Evolutionary conservation across 2,113 vertebrate genomes (phyloP).

Genomic region (Tichodroma muraria): DNA sequence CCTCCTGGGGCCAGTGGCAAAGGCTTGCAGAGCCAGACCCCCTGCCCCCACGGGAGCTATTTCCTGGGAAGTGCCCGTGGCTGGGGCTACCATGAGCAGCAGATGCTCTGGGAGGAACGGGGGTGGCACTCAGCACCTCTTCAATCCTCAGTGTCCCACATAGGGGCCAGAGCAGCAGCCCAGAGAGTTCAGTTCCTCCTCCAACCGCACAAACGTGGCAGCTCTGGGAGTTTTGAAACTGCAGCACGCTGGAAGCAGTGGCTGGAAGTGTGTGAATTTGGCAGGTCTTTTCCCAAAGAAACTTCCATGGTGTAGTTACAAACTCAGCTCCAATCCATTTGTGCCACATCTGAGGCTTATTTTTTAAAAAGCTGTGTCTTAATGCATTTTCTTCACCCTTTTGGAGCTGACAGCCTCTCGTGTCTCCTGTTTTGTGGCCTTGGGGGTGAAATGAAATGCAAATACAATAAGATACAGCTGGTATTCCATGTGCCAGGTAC

Average conservation of each 20-base stretch:
- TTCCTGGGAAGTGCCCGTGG: no score
- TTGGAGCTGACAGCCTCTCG: background rate
- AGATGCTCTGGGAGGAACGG: accelerated
- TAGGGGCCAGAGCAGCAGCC: background rate
- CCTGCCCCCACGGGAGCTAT: no score
- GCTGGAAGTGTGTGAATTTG: background rate
- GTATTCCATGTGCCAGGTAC: background rate
- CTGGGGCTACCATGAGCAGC: background rate
- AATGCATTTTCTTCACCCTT: background rate
- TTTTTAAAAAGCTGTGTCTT: background rate
- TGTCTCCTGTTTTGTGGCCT: background rate
- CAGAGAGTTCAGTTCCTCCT: background rate
- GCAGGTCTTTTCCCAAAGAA: background rate
- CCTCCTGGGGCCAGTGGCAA: no score
- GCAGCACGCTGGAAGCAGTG: background rate
- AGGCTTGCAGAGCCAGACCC: no score
- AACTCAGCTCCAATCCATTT: background rate
- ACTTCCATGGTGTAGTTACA: background rate
- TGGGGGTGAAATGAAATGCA: background rate
- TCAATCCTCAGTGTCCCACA: accelerated
- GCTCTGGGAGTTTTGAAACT: background rate
- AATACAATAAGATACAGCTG: background rate
- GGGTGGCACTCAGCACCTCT: background rate
- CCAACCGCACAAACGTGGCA: background rate
- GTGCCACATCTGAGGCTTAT: background rate